Percentiles rank a stretch among this genome's conserved stretches.
Conservation (phyloP, 2,888 invertebrate species). For the Agrochola litura region DNA sequence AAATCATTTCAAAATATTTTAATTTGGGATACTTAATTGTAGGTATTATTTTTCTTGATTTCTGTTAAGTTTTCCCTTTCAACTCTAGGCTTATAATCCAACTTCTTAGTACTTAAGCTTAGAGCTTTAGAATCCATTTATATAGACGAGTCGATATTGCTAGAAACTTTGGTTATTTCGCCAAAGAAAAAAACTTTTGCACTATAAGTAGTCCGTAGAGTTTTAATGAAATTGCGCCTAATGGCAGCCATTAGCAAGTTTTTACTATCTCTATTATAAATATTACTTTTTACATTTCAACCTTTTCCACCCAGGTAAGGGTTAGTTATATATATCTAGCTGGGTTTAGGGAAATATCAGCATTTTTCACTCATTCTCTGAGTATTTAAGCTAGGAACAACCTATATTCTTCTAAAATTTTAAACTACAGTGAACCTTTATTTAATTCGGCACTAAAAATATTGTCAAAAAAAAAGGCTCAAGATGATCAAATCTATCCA, state of each 20-base stretch:
- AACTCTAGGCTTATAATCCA: slow-evolving; percentile 27
- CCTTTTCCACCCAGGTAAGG: neutral
- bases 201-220: slow-evolving; percentile 30
- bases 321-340: neutral
- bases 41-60: neutral
- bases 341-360: neutral
- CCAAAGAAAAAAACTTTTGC: slow-evolving; percentile 29
- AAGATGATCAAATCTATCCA: neutral
- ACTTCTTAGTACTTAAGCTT: slow-evolving; percentile 28
- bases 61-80: neutral
- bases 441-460: neutral
- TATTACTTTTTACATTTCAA: neutral
- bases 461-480: too few relatives aligned
- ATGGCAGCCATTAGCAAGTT: slow-evolving; percentile 18
- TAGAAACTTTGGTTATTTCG: slow-evolving; percentile 35
- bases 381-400: neutral
- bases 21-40: neutral
- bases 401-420: neutral
- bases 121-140: slow-evolving; percentile 18
- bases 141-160: slow-evolving; percentile 34
- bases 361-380: neutral
- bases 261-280: slow-evolving; percentile 19
- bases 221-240: slow-evolving; percentile 50
- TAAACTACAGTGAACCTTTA: neutral
- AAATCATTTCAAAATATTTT: neutral